These are phyloP conservation scores for Ganaspis brasiliensis DNA, from an alignment of 2,888 invertebrate genomes.

Conservation along the genomic window DNA sequence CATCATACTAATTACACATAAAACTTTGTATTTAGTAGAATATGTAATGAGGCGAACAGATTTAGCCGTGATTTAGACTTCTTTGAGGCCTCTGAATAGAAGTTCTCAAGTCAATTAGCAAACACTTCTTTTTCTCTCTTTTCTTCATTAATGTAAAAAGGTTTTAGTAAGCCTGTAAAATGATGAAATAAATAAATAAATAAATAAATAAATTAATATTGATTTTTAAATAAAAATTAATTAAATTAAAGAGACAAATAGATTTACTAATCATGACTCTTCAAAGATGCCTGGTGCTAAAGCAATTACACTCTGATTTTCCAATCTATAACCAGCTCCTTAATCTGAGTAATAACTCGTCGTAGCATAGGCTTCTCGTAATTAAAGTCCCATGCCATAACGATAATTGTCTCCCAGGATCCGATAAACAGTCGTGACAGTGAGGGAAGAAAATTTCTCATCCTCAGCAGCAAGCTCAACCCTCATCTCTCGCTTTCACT, in stretches of 20 bases:
- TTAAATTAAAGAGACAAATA: background rate
- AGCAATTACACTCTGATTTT: background rate
- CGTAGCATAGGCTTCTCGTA: background rate
- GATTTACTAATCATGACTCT: background rate
- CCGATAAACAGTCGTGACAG: slow-evolving; percentile 24
- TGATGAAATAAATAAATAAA: no score
- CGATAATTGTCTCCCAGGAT: slow-evolving; percentile 1
- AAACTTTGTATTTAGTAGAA: no score
- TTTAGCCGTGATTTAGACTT: no score
- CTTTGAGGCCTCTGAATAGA: no score
- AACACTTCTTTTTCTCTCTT: no score
- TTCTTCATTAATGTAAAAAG: no score
- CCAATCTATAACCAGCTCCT: slow-evolving; percentile 26
- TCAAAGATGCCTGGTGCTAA: background rate
- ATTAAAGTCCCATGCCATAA: slow-evolving; percentile 25
- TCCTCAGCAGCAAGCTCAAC: slow-evolving; percentile 3
- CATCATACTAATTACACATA: no score
- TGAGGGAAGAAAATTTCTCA: slow-evolving; percentile 37
- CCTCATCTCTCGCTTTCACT: slow-evolving; percentile 17
- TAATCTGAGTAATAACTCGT: slow-evolving; percentile 15
- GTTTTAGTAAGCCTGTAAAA: no score
- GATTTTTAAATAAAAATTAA: no score
- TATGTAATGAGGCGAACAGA: no score
- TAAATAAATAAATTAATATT: no score
- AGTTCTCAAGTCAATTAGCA: no score